Evolutionary conservation across 2,797 vertebrate genomes (phyloP).

Genomic region (Coendou prehensilis): DNA sequence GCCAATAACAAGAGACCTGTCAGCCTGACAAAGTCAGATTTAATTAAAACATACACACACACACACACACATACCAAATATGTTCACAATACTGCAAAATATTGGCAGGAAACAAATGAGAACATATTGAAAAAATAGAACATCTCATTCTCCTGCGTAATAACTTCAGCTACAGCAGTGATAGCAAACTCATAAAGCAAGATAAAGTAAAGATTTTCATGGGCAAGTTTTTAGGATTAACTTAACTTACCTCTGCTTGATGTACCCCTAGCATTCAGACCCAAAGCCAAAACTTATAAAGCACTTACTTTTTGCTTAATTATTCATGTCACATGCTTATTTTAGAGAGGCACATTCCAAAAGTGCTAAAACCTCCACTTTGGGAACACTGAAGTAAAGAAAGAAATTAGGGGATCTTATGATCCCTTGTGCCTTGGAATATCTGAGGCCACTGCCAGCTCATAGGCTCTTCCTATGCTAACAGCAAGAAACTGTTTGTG

Average conservation of each 20-base stretch:
- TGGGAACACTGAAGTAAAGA: neutral
- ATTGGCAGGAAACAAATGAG: slow-evolving; percentile 77
- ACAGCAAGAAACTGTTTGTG: neutral
- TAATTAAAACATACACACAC: slow-evolving; percentile 70
- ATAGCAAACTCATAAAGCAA: slow-evolving; percentile 53
- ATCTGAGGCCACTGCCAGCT: neutral
- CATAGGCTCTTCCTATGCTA: neutral
- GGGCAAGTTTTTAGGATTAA: neutral
- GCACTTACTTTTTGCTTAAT: slow-evolving; percentile 40
- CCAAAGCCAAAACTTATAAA: neutral
- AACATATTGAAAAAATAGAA: slow-evolving; percentile 66
- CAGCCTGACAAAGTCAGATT: slow-evolving; percentile 75
- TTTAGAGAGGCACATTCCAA: neutral
- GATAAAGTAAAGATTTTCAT: neutral
- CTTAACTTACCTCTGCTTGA: neutral
- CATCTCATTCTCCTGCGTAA: slow-evolving; percentile 48
- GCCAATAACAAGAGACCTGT: slow-evolving; percentile 71
- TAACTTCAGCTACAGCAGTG: slow-evolving; percentile 38
- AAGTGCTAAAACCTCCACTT: neutral
- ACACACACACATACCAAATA: slow-evolving; percentile 52
- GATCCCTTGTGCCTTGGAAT: neutral
- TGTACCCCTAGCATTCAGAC: neutral
- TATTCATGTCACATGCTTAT: neutral
- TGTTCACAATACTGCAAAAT: slow-evolving; percentile 75
- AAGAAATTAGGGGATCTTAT: neutral